A percentile compares a stretch with the other conserved stretches of the same genome.
These are phyloP conservation scores for Dryoscopus gambensis DNA, from an alignment of 2,113 vertebrate species.

Conservation along the genomic window DNA sequence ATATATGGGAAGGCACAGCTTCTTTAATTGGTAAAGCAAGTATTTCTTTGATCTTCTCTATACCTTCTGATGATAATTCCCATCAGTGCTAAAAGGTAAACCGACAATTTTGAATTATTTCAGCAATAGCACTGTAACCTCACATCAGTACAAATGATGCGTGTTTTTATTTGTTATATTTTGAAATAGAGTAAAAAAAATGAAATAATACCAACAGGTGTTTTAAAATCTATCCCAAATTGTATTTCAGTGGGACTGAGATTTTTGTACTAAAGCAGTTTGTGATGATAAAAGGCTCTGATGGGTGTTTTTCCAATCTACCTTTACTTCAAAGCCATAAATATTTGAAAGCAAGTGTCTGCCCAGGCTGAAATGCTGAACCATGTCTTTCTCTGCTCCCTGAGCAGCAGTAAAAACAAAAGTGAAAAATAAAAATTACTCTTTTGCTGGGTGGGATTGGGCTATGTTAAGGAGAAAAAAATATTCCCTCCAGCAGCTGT, in stretches of 20 bases:
- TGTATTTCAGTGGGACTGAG: not conserved
- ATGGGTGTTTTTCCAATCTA: not conserved
- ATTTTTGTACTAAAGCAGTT: not conserved
- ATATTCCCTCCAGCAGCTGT: slow-evolving; percentile 18
- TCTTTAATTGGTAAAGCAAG: not conserved
- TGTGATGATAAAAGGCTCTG: not conserved
- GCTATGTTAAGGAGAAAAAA: not conserved
- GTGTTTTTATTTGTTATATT: not conserved
- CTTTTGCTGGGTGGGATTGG: slow-evolving; percentile 17
- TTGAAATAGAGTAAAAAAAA: not conserved
- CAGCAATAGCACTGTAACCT: not conserved
- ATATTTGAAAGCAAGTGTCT: not conserved
- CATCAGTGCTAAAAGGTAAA: not conserved
- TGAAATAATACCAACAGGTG: not conserved
- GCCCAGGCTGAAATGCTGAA: not conserved
- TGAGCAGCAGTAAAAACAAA: not conserved
- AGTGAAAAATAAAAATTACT: not conserved
- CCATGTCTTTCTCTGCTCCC: not conserved
- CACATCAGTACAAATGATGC: rapidly evolving
- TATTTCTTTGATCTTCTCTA: not conserved
- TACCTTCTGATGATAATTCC: not conserved
- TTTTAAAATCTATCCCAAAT: not conserved
- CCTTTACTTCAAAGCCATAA: slow-evolving; percentile 3
- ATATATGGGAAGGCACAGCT: not conserved
- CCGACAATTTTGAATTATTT: not conserved